Base-by-base conservation (phyloP, 1,140 invertebrate genomes). In the Samia ricini region DNA sequence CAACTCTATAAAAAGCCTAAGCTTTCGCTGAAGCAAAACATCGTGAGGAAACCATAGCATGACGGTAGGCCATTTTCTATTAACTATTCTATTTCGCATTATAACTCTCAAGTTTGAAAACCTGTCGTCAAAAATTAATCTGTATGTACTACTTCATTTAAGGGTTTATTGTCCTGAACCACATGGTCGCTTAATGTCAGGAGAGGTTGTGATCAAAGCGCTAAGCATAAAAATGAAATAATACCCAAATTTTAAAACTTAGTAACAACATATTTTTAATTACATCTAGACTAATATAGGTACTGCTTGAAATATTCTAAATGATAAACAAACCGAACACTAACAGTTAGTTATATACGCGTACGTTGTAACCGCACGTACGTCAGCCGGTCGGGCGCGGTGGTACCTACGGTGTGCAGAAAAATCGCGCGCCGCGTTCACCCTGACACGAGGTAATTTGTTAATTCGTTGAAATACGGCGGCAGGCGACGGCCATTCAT, bases 381-480 rank as follows among this genome's bases (percentile, higher is more conserved):
- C 78, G 82, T 89, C 33, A 42, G 33, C 33, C 33, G 33, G 33
- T 42, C 33, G 33, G 4, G 33, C 83, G 85, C 69, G 74, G 71
- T 64, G 73, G 62, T 79, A 79, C 72, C 80, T 83, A 85, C 82
- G 74, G 83, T 81, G 76, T 62, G 77, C 85, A 86, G 85, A 88
- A 88, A 88, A 88, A 88, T 88, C 71, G 83, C 71, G 70, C 72
- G 68, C 78, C 76, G 77, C 77, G 77, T 78, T 66, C 70, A 61
- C 71, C 71, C 61, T 73, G 86, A 86, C 84, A 83, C 76, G 56
- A 63, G 69, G 79, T 85, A 83, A 85, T 89, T 89, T 87, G 86
- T 89, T 85, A 89, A 89, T 87, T 80, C 85, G 73, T 74, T 89
- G 84, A 87, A 86, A 88, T 89, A 89, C 85, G 76, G 85, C 68